Percentiles rank a stretch among this genome's conserved stretches.
Evolutionary conservation across 2,888 invertebrate species (phyloP).

Genomic region (Bedellia somnulentella): DNA sequence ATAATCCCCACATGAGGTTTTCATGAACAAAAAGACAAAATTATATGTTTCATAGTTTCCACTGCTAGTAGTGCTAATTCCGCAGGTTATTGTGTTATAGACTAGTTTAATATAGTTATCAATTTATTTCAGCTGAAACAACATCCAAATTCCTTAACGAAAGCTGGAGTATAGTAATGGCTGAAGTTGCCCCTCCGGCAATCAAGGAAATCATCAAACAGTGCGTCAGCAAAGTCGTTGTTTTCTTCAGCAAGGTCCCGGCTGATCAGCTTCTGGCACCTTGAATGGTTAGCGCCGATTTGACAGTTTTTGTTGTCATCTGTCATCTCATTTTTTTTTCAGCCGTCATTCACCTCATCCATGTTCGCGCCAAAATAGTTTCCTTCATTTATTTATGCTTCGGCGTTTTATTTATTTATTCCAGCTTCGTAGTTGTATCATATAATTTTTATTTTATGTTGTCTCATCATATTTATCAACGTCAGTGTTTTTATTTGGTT

Average conservation of each 20-base stretch:
- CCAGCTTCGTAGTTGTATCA: too few species aligned
- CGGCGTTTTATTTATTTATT: too few species aligned
- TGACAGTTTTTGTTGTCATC: not conserved
- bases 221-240: constrained; percentile 34
- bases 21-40: too few species aligned
- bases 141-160: constrained; percentile 45
- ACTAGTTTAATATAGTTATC: too few species aligned
- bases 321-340: not conserved
- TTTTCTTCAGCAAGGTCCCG: constrained; percentile 31
- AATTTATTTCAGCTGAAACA: constrained; percentile 45
- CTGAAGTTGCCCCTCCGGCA: constrained; percentile 45
- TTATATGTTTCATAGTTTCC: too few species aligned
- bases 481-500: too few species aligned
- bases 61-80: too few species aligned
- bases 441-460: too few species aligned
- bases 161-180: constrained; percentile 48
- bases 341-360: not conserved
- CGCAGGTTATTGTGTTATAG: too few species aligned
- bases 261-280: constrained; percentile 22
- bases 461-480: too few species aligned
- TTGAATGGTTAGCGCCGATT: constrained; percentile 26
- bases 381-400: too few species aligned
- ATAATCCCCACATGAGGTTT: too few species aligned
- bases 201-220: constrained; percentile 35
- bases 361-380: not conserved